phyloP scores from a whole-genome alignment of 2,797 vertebrate species.

The Enteromius mattozi region DNA sequence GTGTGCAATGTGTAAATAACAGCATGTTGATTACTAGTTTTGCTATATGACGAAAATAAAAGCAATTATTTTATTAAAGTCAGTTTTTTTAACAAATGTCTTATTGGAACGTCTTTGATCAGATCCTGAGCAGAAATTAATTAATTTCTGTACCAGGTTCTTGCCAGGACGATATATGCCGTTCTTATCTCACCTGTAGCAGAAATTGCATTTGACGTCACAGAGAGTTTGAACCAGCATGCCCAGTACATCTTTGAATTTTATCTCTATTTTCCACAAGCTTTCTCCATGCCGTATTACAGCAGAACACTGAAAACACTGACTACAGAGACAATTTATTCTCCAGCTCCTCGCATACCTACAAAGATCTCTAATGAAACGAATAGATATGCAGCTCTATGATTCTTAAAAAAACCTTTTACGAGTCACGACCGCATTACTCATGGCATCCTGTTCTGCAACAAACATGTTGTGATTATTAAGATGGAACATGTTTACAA shows the following conservation, averaged over 20 bases:
- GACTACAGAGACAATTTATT: neutral
- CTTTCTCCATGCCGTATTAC: constrained; percentile 27
- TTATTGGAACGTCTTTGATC: constrained; percentile 75
- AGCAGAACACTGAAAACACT: constrained; percentile 12
- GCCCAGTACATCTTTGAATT: constrained; percentile 39
- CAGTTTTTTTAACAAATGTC: constrained; percentile 82
- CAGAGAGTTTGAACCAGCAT: constrained; percentile 41
- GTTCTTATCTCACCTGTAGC: constrained; percentile 50
- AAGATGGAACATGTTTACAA: neutral
- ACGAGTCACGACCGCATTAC: constrained; percentile 4
- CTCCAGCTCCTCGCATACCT: neutral
- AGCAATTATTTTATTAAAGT: constrained; percentile 99
- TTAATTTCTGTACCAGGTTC: constrained; percentile 39
- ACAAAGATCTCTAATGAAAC: constrained; percentile 21
- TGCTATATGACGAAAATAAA: constrained; percentile 95
- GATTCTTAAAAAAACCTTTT: constrained; percentile 9
- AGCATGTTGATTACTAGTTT: constrained; percentile 96
- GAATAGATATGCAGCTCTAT: neutral
- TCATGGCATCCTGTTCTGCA: neutral
- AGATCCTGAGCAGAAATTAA: constrained; percentile 57
- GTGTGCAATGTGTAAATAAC: constrained; percentile 93
- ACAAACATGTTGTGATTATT: constrained; percentile 15
- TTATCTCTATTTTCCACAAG: constrained; percentile 47
- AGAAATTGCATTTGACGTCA: constrained; percentile 53
- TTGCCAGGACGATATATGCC: constrained; percentile 18